These are phyloP conservation scores for Leucophenga varia DNA, from an alignment of 1,140 invertebrate species.

Conservation along the genomic window DNA sequence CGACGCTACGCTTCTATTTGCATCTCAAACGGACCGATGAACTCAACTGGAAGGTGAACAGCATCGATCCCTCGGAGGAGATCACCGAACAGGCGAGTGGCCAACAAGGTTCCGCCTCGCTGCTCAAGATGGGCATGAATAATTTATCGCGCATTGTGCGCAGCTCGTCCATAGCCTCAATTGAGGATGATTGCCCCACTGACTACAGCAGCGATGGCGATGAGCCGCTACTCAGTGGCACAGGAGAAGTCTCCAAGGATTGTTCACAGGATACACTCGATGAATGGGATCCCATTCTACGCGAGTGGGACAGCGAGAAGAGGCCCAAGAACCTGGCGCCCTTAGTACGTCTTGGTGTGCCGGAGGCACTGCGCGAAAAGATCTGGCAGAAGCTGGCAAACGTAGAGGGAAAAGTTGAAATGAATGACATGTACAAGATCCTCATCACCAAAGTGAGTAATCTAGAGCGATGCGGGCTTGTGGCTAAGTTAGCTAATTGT, in stretches of 20 bases:
- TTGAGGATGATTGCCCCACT: conserved; percentile 54
- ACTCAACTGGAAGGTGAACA: conserved; percentile 49
- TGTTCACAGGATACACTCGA: conserved; percentile 89
- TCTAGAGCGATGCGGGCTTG: conserved; percentile 20
- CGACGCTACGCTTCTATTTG: conserved; percentile 86
- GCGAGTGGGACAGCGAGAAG: conserved; percentile 74
- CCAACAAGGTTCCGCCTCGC: conserved; percentile 30
- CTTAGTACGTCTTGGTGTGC: conserved; percentile 86
- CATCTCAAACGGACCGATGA: conserved; percentile 74
- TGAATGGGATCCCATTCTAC: conserved; percentile 88
- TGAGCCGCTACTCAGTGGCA: conserved; percentile 94
- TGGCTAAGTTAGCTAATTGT: not conserved
- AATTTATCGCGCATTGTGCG: conserved; percentile 53
- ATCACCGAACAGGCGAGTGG: conserved; percentile 38
- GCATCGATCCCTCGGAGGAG: conserved; percentile 56
- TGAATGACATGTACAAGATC: conserved; percentile 89
- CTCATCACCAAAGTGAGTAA: conserved; percentile 77
- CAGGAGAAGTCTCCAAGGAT: conserved; percentile 94
- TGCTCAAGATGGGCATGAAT: conserved; percentile 51
- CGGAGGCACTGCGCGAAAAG: conserved; percentile 93
- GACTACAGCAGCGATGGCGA: conserved; percentile 74
- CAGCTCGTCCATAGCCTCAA: conserved; percentile 49
- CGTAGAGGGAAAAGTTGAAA: conserved; percentile 76
- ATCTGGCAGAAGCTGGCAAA: conserved; percentile 95
- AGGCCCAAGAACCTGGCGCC: conserved; percentile 75